Base-by-base conservation (phyloP, 2,113 vertebrate genomes). In the Hemiprocne comata region DNA sequence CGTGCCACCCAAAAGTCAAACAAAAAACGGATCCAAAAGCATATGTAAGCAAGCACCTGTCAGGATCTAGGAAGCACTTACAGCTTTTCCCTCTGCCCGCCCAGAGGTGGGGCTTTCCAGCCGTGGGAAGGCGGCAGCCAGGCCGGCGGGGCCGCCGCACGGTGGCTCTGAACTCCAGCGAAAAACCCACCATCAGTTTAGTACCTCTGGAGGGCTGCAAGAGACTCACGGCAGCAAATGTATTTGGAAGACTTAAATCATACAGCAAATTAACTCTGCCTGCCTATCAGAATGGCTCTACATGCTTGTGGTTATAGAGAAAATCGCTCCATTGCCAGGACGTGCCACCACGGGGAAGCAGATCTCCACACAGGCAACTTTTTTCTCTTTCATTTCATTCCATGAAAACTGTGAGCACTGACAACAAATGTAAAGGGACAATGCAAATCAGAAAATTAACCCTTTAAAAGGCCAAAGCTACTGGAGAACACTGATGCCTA, bases 151-250 rank as follows among this genome's bases (percentile, higher is more conserved):
- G 48, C 9, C 4, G 44, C 96, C 96, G 44, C 93, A 2, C 80
- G 96, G 80, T 93, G 91, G 94, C 96, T 74, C 90, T 81, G 62
- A 87, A 81, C 55, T 50, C 87, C 89, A 62, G 61, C 2, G n/a
- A 42, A 94, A 92, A 73, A 57, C 5, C 13, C 60, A 64, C 29
- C 34, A 3, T 8, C 21, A 1, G 15, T 11, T 46, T 6, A 8
- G 3, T 5, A 6, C 17, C 2, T 6, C 58, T 28, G 34, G 28
- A 33, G 17, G 14, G 66, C 60, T 60, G 5, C 28, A 4, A 34
- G 26, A 8, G 73, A 18, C 34, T 29, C 17, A 7, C 2, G 10
- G 6, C 23, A 11, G 23, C n/a, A 13, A 28, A 29, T 8, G 11
- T 15, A 15, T 10, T 33, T 12, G 10, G 26, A 36, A n/a, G 23